Evolutionary conservation across 1,140 invertebrate species (phyloP), one percentile per base, ranked within the genome.

Genomic region (Ruditapes philippinarum): DNA sequence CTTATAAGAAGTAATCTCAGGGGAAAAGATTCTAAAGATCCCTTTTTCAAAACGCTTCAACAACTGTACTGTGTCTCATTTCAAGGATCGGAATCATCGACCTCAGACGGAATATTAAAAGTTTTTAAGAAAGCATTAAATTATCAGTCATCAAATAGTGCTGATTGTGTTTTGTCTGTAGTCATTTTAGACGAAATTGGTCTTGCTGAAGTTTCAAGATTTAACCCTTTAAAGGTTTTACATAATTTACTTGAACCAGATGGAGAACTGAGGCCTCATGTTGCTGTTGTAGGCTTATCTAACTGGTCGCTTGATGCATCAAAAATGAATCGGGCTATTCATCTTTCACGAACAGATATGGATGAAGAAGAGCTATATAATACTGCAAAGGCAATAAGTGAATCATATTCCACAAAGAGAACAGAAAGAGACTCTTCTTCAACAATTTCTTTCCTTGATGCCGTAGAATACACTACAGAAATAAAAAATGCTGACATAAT

Each of bases 301-400:
- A 94, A 94, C 51, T 94, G 93, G 93, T 84, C 92, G n/a, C 70
- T 94, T 17, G 93, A 94, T 91, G 91, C 92, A 12, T 92, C 93
- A 3, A 94, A 94, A 79, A 94, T 94, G 92, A 93, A 93, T 33
- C 70, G 92, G 22, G 92, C 86, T 22, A 90, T 93, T 28, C 90
- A 91, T 57, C 74, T 93, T 5, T 90, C 89, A 49, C 68, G 92
- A 42, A 90, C 90, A 33, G 92, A 90, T 17, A 91, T 91, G 65
- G 92, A 93, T 36, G 79, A 65, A 60, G 68, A 93, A 17, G 93
- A 93, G 49, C 76, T 93, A 1, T 76, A 42, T 25, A 7, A 68
- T 36, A 93, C 90, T 9, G 90, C 90, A 14, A 74, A 40, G 19
- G 85, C 88, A 51, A 92, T 92, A 31, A 76, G 76, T 11, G n/a